These are phyloP conservation scores for Ceratothoa steindachneri DNA, from an alignment of 2,888 invertebrate genomes.

Conservation along the genomic window DNA sequence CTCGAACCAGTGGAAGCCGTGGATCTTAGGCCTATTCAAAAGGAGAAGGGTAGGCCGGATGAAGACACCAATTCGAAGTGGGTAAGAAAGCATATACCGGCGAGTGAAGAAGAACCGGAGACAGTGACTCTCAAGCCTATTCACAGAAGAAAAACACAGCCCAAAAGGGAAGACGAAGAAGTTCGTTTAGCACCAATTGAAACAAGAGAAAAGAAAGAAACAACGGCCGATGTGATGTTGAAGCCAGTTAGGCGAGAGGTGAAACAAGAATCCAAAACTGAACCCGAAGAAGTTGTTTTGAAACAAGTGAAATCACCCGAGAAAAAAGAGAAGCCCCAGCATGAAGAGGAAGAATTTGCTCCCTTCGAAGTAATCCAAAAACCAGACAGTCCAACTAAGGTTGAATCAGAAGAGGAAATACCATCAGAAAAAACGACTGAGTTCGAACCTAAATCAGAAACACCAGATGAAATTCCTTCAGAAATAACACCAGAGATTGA, in stretches of 20 bases:
- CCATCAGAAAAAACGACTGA: background rate
- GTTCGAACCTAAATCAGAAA: background rate
- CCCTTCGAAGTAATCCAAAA: background rate
- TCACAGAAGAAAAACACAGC: background rate
- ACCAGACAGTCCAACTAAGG: background rate
- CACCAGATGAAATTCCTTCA: background rate
- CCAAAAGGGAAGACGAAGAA: background rate
- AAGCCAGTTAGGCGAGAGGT: background rate
- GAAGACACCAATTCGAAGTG: constrained; percentile 19
- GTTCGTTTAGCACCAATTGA: background rate
- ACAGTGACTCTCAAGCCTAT: constrained; percentile 13
- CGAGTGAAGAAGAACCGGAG: constrained; percentile 14
- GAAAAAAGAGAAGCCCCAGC: constrained; percentile 21
- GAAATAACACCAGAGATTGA: background rate
- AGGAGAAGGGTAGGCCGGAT: constrained; percentile 10
- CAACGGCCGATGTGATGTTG: background rate
- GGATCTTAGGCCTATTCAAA: constrained; percentile 20
- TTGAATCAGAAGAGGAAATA: background rate
- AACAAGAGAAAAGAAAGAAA: background rate
- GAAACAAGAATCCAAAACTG: constrained; percentile 15
- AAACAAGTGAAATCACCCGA: constrained; percentile 17
- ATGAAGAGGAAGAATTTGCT: background rate
- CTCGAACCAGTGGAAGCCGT: constrained; percentile 7
- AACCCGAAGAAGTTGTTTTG: constrained; percentile 19
- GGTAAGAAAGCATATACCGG: constrained; percentile 7